Conservation (phyloP, 2,797 vertebrate species). For the Molossus alvarezi region DNA sequence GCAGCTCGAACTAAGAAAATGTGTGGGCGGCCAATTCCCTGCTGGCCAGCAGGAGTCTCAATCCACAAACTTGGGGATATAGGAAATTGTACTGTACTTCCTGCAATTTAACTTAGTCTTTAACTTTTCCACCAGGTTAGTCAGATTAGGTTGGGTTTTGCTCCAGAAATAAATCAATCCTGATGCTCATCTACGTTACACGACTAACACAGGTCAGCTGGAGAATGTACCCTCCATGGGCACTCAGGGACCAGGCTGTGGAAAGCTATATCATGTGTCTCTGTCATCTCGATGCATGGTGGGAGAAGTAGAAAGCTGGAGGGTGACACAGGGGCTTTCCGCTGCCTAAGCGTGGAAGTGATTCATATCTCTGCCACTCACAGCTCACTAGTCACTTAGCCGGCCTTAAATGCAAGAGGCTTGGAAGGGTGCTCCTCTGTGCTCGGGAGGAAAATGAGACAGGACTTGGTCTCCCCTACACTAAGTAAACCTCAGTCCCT, state of each 20-base stretch:
- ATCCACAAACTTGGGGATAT: not conserved
- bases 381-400: not conserved
- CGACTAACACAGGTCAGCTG: not conserved
- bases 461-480: not conserved
- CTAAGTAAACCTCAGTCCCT: not conserved
- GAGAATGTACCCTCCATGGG: not conserved
- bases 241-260: not conserved
- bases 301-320: constrained; percentile 18
- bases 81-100: not conserved
- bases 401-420: constrained; percentile 4
- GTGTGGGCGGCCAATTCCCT: not conserved
- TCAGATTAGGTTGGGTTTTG: not conserved
- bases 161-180: constrained; percentile 5
- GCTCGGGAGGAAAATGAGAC: not conserved
- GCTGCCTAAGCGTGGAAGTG: not conserved
- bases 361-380: not conserved
- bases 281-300: not conserved
- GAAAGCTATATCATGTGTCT: not conserved
- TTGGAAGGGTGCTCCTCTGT: not conserved
- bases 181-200: not conserved
- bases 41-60: not conserved
- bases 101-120: constrained; percentile 25
- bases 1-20: not conserved
- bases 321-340: not conserved
- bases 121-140: constrained; percentile 47